Percentiles rank a stretch among this genome's conserved stretches.
Evolutionary conservation across 2,888 invertebrate genomes (phyloP).

Genomic region (Molorchus minor): DNA sequence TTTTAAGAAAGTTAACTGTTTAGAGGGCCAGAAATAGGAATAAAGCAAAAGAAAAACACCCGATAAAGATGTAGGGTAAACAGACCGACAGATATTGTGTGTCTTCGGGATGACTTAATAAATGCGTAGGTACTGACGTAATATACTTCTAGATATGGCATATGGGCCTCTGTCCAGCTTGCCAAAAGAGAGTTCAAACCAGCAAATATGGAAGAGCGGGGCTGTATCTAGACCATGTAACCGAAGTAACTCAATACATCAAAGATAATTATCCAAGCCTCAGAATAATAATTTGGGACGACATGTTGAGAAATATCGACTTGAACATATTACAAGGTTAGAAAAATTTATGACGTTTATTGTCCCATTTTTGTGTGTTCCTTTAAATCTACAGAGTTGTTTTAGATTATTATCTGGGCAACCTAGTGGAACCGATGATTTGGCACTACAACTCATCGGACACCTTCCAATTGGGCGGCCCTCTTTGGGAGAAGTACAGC

Average conservation of each 20-base stretch:
- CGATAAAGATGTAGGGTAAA: too few relatives aligned
- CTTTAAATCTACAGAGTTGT: slow-evolving; percentile 27
- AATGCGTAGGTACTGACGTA: too few relatives aligned
- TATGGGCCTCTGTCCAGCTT: slow-evolving; percentile 69
- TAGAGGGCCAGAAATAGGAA: too few relatives aligned
- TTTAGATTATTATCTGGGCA: slow-evolving; percentile 69
- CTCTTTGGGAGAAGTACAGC: slow-evolving; percentile 73
- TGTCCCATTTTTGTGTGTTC: neutral
- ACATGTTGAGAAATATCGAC: slow-evolving; percentile 77
- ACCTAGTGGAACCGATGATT: slow-evolving; percentile 73
- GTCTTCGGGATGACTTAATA: too few relatives aligned
- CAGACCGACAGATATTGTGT: too few relatives aligned
- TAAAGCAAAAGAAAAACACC: too few relatives aligned
- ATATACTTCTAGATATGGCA: slow-evolving; percentile 73
- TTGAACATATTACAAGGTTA: slow-evolving; percentile 68
- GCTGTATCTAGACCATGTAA: slow-evolving; percentile 75
- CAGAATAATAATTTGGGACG: slow-evolving; percentile 85
- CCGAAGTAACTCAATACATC: slow-evolving; percentile 68
- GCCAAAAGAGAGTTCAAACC: slow-evolving; percentile 63
- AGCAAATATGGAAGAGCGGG: slow-evolving; percentile 66
- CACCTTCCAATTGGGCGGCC: slow-evolving; percentile 64
- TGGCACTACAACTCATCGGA: slow-evolving; percentile 73
- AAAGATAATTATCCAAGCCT: slow-evolving; percentile 71
- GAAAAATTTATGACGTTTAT: slow-evolving; percentile 1
- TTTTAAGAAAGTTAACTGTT: too few relatives aligned